Evolutionary conservation across 2,113 vertebrate species (phyloP), one percentile per base, ranked within the genome.

Genomic region (Sigmodon hispidus): DNA sequence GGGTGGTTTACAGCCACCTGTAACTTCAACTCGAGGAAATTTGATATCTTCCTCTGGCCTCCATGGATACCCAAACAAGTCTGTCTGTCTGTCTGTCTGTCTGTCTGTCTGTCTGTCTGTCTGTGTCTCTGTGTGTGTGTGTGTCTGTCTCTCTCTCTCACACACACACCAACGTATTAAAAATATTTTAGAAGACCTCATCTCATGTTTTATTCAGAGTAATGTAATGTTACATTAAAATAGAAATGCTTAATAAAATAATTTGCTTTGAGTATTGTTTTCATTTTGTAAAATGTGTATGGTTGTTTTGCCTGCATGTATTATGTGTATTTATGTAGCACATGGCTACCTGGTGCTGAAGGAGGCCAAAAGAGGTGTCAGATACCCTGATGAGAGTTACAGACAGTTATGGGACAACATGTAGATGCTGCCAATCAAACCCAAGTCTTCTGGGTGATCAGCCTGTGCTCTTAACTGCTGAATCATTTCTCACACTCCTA

Each of bases 221-320:
- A 92, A 79, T 73, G 34, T 45, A 92, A 79, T 73, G 79, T 70
- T 69, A 90, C n/a, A 84, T 72, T 96, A 67, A 94, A 93, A 72
- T 61, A 43, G 63, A 89, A 91, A 93, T 67, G 36, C 26, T 79
- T 88, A 93, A 93, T 92, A 85, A n/a, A 89, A 76, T 29, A 15
- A 50, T 93, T 94, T 90, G 19, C 52, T 94, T 90, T 55, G 85
- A 76, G 48, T 83, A 65, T 86, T 96, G 88, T 48, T 31, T 76
- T 48, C 26, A 31, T 48, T 50, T 76, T 76, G 15, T 48, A 50
- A 76, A 76, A 76, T 31, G 45, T 76, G 7, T 76, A 48, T 76
- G 12, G 73, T 13, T 76, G 45, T 76, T 76, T 76, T 31, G 26
- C 45, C 73, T 76, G 73, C 15, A 76, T 48, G 73, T 76, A 50